Conservation (phyloP, 2,888 invertebrate genomes). For the Camponotus fellah region DNA sequence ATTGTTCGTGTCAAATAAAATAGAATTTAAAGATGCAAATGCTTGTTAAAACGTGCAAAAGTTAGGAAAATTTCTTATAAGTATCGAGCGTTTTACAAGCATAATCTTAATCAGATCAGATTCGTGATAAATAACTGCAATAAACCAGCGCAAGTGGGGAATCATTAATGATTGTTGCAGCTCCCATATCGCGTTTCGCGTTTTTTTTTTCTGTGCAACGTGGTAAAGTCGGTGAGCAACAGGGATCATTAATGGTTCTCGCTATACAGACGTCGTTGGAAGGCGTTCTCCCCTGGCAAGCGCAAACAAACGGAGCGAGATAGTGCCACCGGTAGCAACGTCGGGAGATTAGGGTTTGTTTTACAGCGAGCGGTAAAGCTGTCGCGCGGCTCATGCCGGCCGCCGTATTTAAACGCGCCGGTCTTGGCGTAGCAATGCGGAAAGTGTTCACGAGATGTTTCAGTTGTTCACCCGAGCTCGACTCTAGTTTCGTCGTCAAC, state of each 20-base stretch:
- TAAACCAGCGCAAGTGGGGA: not conserved
- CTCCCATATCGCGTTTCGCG: not conserved
- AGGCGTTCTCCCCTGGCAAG: slow-evolving; percentile 57
- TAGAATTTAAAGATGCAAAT: not conserved
- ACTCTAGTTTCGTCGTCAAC: slow-evolving; percentile 6
- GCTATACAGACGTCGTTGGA: slow-evolving; percentile 56
- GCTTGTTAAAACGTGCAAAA: not conserved
- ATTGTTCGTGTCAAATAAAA: not conserved
- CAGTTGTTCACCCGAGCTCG: slow-evolving; percentile 17
- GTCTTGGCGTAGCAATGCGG: slow-evolving; percentile 50
- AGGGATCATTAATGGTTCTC: slow-evolving; percentile 55
- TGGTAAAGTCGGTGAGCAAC: slow-evolving; percentile 47
- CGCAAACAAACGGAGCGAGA: slow-evolving; percentile 79
- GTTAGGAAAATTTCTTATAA: not conserved
- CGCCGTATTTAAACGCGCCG: slow-evolving; percentile 78
- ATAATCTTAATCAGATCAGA: not conserved
- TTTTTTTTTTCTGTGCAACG: not conserved
- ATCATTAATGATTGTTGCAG: not conserved
- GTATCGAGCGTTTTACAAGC: not conserved
- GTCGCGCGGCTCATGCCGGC: slow-evolving; percentile 79
- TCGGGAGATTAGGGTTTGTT: slow-evolving; percentile 85
- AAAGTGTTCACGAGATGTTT: slow-evolving; percentile 47
- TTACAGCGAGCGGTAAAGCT: slow-evolving; percentile 85
- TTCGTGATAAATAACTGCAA: not conserved
- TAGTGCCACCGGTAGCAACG: slow-evolving; percentile 83